A percentile compares a stretch with the other conserved stretches of the same genome.
Conservation (phyloP, 2,888 invertebrate species). For the Agrilus biguttatus region DNA sequence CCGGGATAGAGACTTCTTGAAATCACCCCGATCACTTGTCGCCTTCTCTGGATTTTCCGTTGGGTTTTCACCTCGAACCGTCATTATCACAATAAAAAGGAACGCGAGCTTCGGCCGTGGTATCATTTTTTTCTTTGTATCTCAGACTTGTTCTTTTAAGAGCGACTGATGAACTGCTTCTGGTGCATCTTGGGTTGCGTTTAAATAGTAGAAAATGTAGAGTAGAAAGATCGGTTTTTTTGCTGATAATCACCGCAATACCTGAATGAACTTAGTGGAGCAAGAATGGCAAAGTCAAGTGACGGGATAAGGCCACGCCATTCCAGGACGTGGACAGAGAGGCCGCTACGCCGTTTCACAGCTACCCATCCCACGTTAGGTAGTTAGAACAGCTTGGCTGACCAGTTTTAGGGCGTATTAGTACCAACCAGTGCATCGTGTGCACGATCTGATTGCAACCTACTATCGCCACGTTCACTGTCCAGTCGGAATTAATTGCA, state of each 20-base stretch:
- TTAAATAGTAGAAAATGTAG: slow-evolving; percentile 12
- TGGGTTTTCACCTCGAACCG: slow-evolving; percentile 8
- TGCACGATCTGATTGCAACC: slow-evolving; percentile 7
- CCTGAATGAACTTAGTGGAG: slow-evolving; percentile 29
- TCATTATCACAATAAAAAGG: slow-evolving; percentile 1
- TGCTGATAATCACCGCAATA: slow-evolving; percentile 16
- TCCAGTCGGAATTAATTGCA: not conserved
- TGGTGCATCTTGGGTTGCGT: slow-evolving; percentile 4
- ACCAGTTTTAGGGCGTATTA: too few species aligned
- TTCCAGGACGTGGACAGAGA: slow-evolving; percentile 5
- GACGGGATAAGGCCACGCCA: slow-evolving; percentile 5
- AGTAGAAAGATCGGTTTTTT: slow-evolving; percentile 14
- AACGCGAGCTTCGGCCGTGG: slow-evolving; percentile 7
- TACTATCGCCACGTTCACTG: slow-evolving; percentile 12
- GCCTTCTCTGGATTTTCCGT: slow-evolving; percentile 7
- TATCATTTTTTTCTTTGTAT: slow-evolving; percentile 3
- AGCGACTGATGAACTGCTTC: slow-evolving; percentile 9
- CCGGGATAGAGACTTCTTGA: slow-evolving; percentile 25
- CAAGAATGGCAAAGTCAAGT: slow-evolving; percentile 25
- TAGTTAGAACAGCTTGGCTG: too few species aligned
- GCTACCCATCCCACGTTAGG: too few species aligned
- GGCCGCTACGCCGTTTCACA: too few species aligned
- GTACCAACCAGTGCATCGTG: too few species aligned
- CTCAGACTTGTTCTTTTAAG: slow-evolving; percentile 5
- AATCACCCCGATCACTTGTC: slow-evolving; percentile 21